Conservation (phyloP, 2,888 invertebrate species). For the Mimachlamys varia region DNA sequence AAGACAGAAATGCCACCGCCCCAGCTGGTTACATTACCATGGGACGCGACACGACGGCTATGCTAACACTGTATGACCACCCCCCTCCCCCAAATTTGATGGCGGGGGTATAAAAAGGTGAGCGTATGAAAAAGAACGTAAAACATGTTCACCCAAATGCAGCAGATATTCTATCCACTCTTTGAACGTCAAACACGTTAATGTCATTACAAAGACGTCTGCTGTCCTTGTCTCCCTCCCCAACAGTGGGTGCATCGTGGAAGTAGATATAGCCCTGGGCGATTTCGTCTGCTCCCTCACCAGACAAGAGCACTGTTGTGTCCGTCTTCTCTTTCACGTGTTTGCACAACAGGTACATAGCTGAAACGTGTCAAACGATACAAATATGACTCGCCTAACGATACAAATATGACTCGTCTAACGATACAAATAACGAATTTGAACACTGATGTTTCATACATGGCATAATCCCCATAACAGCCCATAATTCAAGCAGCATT, state of each 20-base stretch:
- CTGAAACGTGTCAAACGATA: conserved; percentile 71
- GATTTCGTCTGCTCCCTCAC: conserved; percentile 96
- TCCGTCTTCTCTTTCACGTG: conserved; percentile 92
- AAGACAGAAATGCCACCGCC: no score
- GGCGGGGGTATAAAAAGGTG: neutral
- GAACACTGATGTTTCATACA: no score
- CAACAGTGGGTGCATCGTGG: conserved; percentile 90
- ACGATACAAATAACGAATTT: neutral
- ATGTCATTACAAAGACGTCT: conserved; percentile 87
- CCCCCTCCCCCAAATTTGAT: no score
- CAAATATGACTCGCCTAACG: neutral
- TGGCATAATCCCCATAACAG: no score
- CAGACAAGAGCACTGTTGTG: conserved; percentile 92
- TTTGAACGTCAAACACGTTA: conserved; percentile 74
- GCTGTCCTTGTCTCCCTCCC: conserved; percentile 90
- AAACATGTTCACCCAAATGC: conserved; percentile 71
- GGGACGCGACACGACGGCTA: no score
- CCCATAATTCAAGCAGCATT: no score
- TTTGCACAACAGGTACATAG: conserved; percentile 91
- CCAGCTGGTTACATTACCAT: no score
- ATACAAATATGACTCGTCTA: neutral
- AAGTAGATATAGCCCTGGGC: conserved; percentile 99
- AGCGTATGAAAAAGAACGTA: neutral
- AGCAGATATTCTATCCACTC: conserved; percentile 76
- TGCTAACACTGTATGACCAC: no score